Evolutionary conservation across 2,888 invertebrate species (phyloP).

Genomic region (Stenurella melanura): DNA sequence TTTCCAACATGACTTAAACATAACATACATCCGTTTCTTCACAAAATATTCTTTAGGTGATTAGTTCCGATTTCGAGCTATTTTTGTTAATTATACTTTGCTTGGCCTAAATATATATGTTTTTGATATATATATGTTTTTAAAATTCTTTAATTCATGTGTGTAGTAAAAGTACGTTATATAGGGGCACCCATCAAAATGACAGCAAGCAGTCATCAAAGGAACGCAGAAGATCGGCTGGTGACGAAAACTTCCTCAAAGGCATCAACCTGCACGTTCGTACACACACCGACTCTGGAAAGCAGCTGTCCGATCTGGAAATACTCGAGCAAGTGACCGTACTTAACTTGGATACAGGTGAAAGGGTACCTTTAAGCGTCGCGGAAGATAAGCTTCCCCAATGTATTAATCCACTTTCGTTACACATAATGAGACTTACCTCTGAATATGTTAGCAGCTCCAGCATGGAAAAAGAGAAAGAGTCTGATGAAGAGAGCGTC

Average conservation of each 20-base stretch:
- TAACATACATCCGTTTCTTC: too few relatives aligned
- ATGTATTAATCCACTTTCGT: conserved; percentile 93
- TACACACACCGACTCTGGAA: conserved; percentile 90
- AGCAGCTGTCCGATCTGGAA: conserved; percentile 92
- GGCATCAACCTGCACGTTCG: conserved; percentile 84
- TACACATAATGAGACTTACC: conserved; percentile 95
- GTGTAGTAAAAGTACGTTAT: conserved; percentile 31
- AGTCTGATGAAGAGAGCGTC: conserved; percentile 86
- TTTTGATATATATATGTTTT: too few relatives aligned
- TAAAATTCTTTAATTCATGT: neutral
- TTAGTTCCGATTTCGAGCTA: too few relatives aligned
- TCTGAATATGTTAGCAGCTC: conserved; percentile 88
- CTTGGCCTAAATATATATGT: too few relatives aligned
- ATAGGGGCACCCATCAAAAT: conserved; percentile 65
- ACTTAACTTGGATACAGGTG: conserved; percentile 89
- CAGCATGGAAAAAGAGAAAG: conserved; percentile 80
- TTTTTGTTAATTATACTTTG: too few relatives aligned
- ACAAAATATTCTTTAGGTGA: too few relatives aligned
- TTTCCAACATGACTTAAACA: too few relatives aligned
- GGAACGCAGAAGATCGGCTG: conserved; percentile 87
- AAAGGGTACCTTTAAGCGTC: conserved; percentile 93
- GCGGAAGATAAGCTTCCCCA: conserved; percentile 95
- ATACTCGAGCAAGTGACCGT: conserved; percentile 91
- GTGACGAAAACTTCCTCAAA: conserved; percentile 84
- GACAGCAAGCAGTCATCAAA: conserved; percentile 66